Evolutionary conservation across 2,113 vertebrate genomes (phyloP).

Genomic region (Crotalus viridis): DNA sequence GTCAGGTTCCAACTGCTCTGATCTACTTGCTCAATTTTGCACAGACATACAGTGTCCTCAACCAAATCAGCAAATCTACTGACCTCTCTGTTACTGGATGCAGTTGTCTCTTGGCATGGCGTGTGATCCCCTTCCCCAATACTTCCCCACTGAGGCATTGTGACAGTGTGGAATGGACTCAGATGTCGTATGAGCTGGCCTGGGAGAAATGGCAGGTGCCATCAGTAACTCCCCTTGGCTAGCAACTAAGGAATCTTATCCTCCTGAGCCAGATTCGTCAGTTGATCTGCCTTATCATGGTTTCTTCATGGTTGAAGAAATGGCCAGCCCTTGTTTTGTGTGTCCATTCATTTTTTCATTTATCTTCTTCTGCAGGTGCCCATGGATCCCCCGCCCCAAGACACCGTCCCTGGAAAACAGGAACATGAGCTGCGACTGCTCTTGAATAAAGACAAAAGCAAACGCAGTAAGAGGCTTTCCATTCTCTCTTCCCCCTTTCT

Average conservation of each 20-base stretch:
- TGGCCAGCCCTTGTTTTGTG: not conserved
- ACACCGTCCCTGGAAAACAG: slow-evolving; percentile 73
- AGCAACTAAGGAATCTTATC: not conserved
- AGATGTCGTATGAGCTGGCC: too few species aligned
- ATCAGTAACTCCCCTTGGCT: not conserved
- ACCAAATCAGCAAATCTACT: not conserved
- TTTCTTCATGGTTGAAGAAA: not conserved
- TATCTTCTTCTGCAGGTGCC: slow-evolving; percentile 70
- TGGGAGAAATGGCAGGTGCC: not conserved
- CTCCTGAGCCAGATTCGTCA: not conserved
- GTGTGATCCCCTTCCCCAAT: not conserved
- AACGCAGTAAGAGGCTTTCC: slow-evolving; percentile 77
- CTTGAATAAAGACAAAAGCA: slow-evolving; percentile 85
- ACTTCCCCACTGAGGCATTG: not conserved
- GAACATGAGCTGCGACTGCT: slow-evolving; percentile 82
- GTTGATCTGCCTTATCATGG: not conserved
- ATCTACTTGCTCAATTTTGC: not conserved
- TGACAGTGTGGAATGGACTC: not conserved
- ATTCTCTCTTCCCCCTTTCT: not conserved
- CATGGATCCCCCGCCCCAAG: slow-evolving; percentile 74
- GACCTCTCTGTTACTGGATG: not conserved
- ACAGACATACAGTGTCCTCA: not conserved
- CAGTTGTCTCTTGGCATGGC: not conserved
- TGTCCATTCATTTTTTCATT: not conserved
- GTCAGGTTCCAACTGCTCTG: not conserved